A percentile compares a stretch with the other conserved stretches of the same genome.
Conservation (phyloP, 2,797 vertebrate species). For the Notolabrus celidotus region DNA sequence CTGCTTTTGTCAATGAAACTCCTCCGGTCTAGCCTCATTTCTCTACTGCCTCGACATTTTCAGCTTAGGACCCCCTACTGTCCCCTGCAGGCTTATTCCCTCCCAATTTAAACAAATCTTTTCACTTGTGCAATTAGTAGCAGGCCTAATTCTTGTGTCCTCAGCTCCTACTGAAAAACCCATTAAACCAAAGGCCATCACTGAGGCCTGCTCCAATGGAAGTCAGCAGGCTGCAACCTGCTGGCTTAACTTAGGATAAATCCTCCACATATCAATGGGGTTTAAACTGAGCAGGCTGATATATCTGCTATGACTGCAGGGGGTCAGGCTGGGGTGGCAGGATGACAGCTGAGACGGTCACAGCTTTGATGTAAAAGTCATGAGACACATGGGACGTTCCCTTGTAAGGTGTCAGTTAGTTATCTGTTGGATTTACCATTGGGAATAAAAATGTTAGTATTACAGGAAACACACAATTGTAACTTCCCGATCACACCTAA, state of each 20-base stretch:
- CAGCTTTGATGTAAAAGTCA: constrained; percentile 32
- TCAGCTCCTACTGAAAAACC: constrained; percentile 57
- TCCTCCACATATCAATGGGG: constrained; percentile 62
- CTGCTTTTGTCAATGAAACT: constrained; percentile 38
- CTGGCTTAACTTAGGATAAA: constrained; percentile 60
- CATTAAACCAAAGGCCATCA: constrained; percentile 58
- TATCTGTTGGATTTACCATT: background rate
- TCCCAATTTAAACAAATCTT: constrained; percentile 63
- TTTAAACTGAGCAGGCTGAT: constrained; percentile 65
- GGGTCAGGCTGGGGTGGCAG: constrained; percentile 37
- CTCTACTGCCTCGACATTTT: constrained; percentile 24
- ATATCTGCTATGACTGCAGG: constrained; percentile 51
- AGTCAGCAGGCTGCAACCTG: constrained; percentile 56
- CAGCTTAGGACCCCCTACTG: constrained; percentile 28
- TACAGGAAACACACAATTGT: too few relatives aligned
- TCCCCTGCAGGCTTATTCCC: constrained; percentile 44
- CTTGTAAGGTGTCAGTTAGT: background rate
- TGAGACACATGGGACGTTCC: constrained; percentile 16
- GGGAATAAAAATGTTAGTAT: too few relatives aligned
- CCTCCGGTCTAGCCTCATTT: background rate
- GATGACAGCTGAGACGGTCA: constrained; percentile 58
- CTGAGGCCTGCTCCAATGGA: constrained; percentile 36
- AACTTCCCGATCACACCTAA: too few relatives aligned
- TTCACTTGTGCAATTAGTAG: constrained; percentile 63
- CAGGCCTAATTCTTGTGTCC: constrained; percentile 67